Evolutionary conservation across 1,140 invertebrate species (phyloP).

Genomic region (Trialeurodes vaporariorum): DNA sequence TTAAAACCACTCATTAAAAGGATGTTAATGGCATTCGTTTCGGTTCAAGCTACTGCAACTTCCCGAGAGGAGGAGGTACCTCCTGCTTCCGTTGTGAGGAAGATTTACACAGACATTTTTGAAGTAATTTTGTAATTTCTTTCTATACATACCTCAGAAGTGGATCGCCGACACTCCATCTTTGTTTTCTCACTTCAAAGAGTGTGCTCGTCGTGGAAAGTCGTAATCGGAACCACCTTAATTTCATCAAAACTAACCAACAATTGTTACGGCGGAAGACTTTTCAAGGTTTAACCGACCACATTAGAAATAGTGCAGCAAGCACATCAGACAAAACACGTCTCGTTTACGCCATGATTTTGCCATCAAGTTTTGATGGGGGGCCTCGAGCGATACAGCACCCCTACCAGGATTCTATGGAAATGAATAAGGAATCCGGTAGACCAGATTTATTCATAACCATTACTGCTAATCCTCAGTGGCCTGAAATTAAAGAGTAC

Average conservation of each 20-base stretch:
- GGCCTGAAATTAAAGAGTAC: slow-evolving; percentile 17
- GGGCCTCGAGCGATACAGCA: slow-evolving; percentile 35
- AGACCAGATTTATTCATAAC: slow-evolving; percentile 21
- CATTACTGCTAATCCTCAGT: slow-evolving; percentile 15
- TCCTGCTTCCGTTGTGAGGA: too few species aligned
- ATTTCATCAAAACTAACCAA: slow-evolving; percentile 2
- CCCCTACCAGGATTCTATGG: slow-evolving; percentile 25
- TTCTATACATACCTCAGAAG: too few species aligned
- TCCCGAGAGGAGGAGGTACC: too few species aligned
- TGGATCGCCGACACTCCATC: too few species aligned
- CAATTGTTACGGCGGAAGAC: background rate
- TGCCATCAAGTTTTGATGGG: slow-evolving; percentile 36
- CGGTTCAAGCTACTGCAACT: too few species aligned
- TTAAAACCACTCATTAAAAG: too few species aligned
- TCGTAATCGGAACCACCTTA: background rate
- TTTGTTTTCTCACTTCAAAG: too few species aligned
- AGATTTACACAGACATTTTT: too few species aligned
- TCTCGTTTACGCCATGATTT: slow-evolving; percentile 25
- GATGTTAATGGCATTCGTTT: too few species aligned
- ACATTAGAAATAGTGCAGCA: background rate
- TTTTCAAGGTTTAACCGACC: background rate
- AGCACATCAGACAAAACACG: slow-evolving; percentile 3
- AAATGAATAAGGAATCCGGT: slow-evolving; percentile 17
- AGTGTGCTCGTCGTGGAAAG: too few species aligned
- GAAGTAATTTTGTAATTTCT: too few species aligned